Evolutionary conservation across 2,797 vertebrate genomes (phyloP), one percentile per base, ranked within the genome.

Genomic region (Lacerta agilis): DNA sequence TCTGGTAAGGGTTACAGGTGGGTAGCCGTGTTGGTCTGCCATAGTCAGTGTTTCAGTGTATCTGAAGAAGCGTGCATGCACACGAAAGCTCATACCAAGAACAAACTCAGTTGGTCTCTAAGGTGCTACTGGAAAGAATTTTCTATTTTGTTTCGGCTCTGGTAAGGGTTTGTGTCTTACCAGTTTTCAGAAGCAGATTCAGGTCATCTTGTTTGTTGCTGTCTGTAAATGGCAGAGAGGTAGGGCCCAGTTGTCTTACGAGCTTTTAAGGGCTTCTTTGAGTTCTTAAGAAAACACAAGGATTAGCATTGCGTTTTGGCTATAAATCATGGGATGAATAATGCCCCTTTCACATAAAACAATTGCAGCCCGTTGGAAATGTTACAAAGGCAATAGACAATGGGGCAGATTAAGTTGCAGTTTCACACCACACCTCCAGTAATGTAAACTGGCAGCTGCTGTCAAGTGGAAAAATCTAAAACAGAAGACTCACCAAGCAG

Each of bases 321-420:
- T 73, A 49, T n/a, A 77, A 78, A 18, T 27, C 83, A 78, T 61
- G 78, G 77, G 58, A 82, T 77, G 67, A 89, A 76, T 84, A 86
- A 80, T 86, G 71, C 49, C 29, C 41, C 36, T 5, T 11, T 0
- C 0, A 73, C 81, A 41, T 77, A 85, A 89, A 87, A 49, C 15
- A 75, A 69, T 80, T 80, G 6, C 61, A 38, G 25, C 45, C 49
- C 0, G 0, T 55, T 88, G 85, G 66, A 78, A 88, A 78, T 29
- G 17, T 66, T 84, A 73, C 76, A 90, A 81, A 83, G 78, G 43
- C 38, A 91, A 41, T 79, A 83, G 64, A 73, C 45, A 55, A 64
- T 25, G 20, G 38, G 27, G 41, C 23, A 20, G 36, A 78, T 71
- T 79, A 86, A 86, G 9, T 72, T 64, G 73, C 73, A 20, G 43